These are phyloP conservation scores for Catharus minimus DNA, from an alignment of 2,113 vertebrate species.

Conservation along the genomic window DNA sequence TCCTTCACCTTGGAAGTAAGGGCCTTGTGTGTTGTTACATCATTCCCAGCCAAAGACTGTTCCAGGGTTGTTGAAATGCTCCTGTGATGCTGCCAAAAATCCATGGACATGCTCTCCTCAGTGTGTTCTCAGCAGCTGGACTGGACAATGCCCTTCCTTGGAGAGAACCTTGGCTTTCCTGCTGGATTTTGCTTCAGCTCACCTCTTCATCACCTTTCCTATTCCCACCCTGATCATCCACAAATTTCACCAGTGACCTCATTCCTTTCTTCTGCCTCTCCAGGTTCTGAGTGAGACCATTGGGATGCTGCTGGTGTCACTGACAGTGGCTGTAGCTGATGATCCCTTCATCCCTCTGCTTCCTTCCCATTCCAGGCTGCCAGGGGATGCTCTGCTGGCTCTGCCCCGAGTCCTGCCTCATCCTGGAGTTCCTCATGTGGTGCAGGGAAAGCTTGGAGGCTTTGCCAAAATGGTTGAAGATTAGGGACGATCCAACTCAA, in stretches of 20 bases:
- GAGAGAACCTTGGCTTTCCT: neutral
- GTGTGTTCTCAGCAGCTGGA: accelerated
- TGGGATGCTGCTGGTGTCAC: neutral
- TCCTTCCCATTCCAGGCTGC: neutral
- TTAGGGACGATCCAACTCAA: neutral
- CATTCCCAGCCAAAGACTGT: neutral
- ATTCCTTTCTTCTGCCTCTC: neutral
- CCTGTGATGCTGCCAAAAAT: neutral
- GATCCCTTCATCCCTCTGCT: neutral
- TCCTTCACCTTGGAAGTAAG: neutral
- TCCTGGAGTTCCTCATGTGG: neutral
- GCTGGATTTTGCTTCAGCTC: neutral
- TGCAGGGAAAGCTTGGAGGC: neutral
- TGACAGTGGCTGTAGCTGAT: neutral
- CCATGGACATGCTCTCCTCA: neutral
- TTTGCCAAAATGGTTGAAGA: neutral
- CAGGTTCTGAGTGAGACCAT: neutral
- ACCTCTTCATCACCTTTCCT: neutral
- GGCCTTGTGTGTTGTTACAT: accelerated
- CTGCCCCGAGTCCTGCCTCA: neutral
- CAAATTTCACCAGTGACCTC: neutral
- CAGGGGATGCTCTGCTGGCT: neutral
- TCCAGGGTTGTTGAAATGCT: neutral
- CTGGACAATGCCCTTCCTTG: neutral
- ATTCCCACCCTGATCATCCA: too few relatives aligned